Base-by-base conservation (phyloP, 1,140 invertebrate species). In the Drosophila lacteicornis region DNA sequence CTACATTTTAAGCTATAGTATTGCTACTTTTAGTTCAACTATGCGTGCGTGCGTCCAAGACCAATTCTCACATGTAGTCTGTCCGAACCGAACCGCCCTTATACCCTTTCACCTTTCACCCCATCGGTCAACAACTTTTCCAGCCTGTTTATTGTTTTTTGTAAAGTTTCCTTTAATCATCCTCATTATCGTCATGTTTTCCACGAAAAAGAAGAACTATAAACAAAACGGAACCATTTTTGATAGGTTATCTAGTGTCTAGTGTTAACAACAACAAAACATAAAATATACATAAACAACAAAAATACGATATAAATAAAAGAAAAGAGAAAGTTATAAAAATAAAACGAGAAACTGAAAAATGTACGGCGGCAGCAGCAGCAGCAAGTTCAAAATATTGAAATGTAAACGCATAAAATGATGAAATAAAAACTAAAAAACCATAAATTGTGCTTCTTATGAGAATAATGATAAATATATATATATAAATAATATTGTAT, bases 371-470 rank as follows among this genome's bases (percentile, higher is more conserved):
- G 63, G 61, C 71, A 78, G 77, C 73, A 65, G 82, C 17, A 57
- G 60, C 71, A 78, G 77, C 74, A 62, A 90, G 85, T 88, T 88
- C 84, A 88, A 88, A 69, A 62, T 67, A 88, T 55, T 83, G 80
- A 60, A 88, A 83, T 88, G 80, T 83, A 87, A 88, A 87, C 84
- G 83, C 83, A 87, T 85, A 88, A 76, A 90, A 79, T 75, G 66
- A 90, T 69, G 74, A 75, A 69, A 68, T 79, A 73, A 70, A 79
- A 79, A 57, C 46, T 65, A 51, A 73, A 69, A 50, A 27, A 70
- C 70, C 49, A 76, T 74, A 82, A 80, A 79, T 71, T 85, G 85
- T 88, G 85, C 85, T 88, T 88, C 85, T 90, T 88, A 88, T 90
- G 85, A 88, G 73, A 90, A 71, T 75, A 84, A 79, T 60, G 71